Conservation (phyloP, 2,113 vertebrate genomes). For the Indicator maculatus region DNA sequence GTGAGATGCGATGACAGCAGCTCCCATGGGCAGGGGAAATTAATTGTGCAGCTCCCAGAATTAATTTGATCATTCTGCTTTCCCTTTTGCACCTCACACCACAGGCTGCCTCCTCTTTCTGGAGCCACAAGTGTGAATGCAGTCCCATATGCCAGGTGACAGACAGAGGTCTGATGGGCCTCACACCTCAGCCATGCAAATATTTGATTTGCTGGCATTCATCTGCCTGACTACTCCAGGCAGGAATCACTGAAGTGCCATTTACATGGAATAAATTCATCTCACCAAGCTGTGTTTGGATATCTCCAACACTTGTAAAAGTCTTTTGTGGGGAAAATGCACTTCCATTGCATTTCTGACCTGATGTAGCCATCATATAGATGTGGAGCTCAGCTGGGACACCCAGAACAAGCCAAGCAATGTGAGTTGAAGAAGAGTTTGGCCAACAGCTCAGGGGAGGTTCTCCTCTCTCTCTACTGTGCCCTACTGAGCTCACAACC, state of each 20-base stretch:
- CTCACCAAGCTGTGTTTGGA: neutral
- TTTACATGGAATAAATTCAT: neutral
- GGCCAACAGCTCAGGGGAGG: too few species aligned
- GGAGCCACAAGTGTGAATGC: neutral
- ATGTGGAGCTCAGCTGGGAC: neutral
- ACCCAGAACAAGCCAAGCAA: neutral
- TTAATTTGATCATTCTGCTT: neutral
- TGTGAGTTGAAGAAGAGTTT: too few species aligned
- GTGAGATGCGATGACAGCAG: slow-evolving; percentile 1
- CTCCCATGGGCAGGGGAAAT: neutral
- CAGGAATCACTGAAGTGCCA: neutral
- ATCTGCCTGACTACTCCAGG: neutral
- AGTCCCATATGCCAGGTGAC: slow-evolving; percentile 49
- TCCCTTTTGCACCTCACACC: neutral
- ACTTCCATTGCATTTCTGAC: neutral
- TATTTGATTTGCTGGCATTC: neutral
- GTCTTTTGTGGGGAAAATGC: neutral
- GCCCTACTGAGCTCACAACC: too few species aligned
- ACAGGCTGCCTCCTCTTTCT: neutral
- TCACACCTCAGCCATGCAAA: neutral
- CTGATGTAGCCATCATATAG: neutral
- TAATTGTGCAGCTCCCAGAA: neutral
- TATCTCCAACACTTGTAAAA: neutral
- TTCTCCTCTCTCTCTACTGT: too few species aligned
- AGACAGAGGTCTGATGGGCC: slow-evolving; percentile 9